A percentile compares a stretch with the other conserved stretches of the same genome.
Conservation (phyloP, 2,113 vertebrate species). For the Erinaceus europaeus region DNA sequence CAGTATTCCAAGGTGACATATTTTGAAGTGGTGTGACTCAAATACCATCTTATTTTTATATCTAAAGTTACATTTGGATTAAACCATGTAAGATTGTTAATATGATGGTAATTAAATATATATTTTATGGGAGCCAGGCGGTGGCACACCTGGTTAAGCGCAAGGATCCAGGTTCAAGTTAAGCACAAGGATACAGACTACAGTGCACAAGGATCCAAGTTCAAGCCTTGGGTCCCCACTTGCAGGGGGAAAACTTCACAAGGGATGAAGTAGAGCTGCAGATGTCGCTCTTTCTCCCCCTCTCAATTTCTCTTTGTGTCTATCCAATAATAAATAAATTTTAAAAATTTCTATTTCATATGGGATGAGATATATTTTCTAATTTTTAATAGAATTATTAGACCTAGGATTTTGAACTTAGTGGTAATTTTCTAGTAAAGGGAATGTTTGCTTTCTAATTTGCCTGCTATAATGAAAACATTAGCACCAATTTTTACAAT, state of each 20-base stretch:
- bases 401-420: background rate
- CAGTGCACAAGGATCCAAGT: too few species aligned
- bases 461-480: constrained; percentile 26
- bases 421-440: background rate
- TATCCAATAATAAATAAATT: too few species aligned
- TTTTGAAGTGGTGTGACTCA: background rate
- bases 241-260: too few species aligned
- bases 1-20: background rate
- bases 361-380: background rate
- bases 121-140: too few species aligned
- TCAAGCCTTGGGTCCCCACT: too few species aligned
- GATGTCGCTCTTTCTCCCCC: too few species aligned
- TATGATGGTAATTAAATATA: too few species aligned
- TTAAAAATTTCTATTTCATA: background rate
- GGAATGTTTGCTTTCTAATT: constrained; percentile 27
- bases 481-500: constrained; percentile 25
- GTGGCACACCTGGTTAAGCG: too few species aligned
- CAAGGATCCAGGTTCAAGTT: too few species aligned
- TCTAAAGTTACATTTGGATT: constrained; percentile 8
- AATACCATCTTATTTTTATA: background rate
- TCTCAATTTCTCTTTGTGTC: too few species aligned
- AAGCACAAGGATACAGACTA: too few species aligned
- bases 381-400: constrained; percentile 1
- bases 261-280: too few species aligned
- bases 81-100: background rate